Evolutionary conservation across 2,797 vertebrate species (phyloP).

Genomic region (Monodelphis domestica): DNA sequence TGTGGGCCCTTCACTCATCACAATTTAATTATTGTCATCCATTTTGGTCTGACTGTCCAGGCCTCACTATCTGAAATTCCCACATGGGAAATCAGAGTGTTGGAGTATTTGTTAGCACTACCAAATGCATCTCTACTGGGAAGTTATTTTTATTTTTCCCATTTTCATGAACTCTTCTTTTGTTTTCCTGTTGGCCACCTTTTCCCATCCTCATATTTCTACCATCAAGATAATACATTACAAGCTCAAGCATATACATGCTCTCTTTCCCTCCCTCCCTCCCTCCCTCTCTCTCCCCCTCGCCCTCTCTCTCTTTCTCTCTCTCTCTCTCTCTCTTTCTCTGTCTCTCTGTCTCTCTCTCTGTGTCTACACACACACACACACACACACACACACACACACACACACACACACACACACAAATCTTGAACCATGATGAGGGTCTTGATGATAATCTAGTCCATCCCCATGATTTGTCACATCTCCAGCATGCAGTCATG

Average conservation of each 20-base stretch:
- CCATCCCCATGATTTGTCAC: background rate
- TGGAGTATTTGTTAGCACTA: constrained; percentile 80
- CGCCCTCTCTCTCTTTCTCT: too few relatives aligned
- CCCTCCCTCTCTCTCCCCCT: background rate
- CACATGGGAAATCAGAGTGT: constrained; percentile 83
- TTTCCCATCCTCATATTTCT: constrained; percentile 63
- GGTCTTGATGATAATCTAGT: background rate
- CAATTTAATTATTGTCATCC: constrained; percentile 84
- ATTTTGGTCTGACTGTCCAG: constrained; percentile 76
- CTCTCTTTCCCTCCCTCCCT: background rate
- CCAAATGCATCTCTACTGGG: constrained; percentile 71
- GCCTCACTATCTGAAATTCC: constrained; percentile 66
- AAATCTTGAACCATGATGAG: background rate
- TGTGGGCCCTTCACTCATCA: constrained; percentile 81
- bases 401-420: too few relatives aligned
- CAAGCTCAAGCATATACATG: background rate
- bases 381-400: too few relatives aligned
- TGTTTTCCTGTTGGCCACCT: constrained; percentile 74
- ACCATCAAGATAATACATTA: constrained; percentile 20
- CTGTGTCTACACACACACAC: too few relatives aligned
- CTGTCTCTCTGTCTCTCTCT: too few relatives aligned
- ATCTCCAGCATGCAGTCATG: background rate
- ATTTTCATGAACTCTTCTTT: constrained; percentile 81
- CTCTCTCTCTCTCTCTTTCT: too few relatives aligned
- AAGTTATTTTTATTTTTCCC: constrained; percentile 45